A percentile compares a stretch with the other conserved stretches of the same genome.
phyloP scores from a whole-genome alignment of 2,113 vertebrate genomes.

The Lepisosteus oculatus region DNA sequence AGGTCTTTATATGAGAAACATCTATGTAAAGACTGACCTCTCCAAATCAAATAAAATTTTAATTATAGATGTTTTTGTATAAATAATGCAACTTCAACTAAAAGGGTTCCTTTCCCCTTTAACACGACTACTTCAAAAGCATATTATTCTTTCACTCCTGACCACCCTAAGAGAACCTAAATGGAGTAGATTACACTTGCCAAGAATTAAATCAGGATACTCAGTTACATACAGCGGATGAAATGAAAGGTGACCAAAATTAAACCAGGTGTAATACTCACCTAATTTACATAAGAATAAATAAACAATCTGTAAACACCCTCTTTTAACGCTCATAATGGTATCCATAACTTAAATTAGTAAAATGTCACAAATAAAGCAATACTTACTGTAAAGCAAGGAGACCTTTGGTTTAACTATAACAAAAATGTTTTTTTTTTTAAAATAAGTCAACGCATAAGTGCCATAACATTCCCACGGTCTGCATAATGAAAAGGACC shows the following conservation, averaged over 20 bases:
- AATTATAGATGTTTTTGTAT: too few species aligned
- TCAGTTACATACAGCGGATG: conserved; percentile 9
- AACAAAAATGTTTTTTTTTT: not conserved
- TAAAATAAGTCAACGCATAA: not conserved
- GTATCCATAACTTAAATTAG: conserved; percentile 51
- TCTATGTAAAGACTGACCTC: too few species aligned
- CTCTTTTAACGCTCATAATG: conserved; percentile 44
- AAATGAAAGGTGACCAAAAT: conserved; percentile 17
- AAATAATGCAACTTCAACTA: too few species aligned
- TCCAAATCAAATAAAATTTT: too few species aligned
- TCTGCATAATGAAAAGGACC: not conserved
- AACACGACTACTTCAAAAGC: not conserved
- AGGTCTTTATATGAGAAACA: too few species aligned
- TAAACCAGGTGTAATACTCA: conserved; percentile 18
- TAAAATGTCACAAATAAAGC: conserved; percentile 41
- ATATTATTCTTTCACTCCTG: not conserved
- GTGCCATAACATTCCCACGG: not conserved
- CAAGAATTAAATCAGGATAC: too few species aligned
- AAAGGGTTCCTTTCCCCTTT: too few species aligned
- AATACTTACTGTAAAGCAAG: not conserved
- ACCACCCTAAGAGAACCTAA: not conserved
- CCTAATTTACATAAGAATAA: conserved; percentile 42
- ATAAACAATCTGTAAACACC: conserved; percentile 64
- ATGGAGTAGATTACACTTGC: too few species aligned
- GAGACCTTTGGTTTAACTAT: conserved; percentile 9